Base-by-base conservation (phyloP, 2,113 vertebrate species). In the Rhegmatorhina hoffmannsi region DNA sequence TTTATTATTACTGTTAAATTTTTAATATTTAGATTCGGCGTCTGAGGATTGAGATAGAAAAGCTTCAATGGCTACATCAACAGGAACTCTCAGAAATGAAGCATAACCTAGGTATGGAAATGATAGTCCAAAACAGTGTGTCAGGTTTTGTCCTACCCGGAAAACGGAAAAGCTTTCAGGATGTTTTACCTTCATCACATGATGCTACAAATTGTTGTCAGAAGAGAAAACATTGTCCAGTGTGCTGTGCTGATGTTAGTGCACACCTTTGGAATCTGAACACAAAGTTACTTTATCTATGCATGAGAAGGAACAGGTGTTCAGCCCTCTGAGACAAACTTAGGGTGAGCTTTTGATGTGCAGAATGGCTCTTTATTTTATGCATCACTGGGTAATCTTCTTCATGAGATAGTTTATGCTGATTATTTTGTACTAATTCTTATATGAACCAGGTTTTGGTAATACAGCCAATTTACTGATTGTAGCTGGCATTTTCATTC, bases 31-130 rank as follows among this genome's bases (percentile, higher is more conserved):
- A 99, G 99, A 99, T 99, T 79, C 98, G 99, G 38, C 98, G 99
- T 94, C 97, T 99, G 97, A 98, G 99, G 96, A 99, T 99, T 56
- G 99, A 99, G 95, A 99, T 99, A 29, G 99, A 99, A 96, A 99
- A 99, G 49, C 98, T 99, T 29, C 99, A 99, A 79, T 99, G 99
- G 99, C 95, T 99, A 55, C 99, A 99, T 97, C 99, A 99, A 81
- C 99, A 99, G 84, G 99, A 99, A 74, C 97, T 99, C 43, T 99
- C 99, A 0, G 99, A 99, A 96, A 99, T 99, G 99, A 99, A 99
- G 87, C 99, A 99, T 96, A 99, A 99, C 85, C 92, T 99, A 53
- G 99, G 99, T 99, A 98, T 79, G 96, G 87, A 90, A 94, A 62
- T 44, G 46, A 36, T 43, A 85, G 18, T 70, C 46, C 60, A 56